These are phyloP conservation scores for Labia minor DNA, from an alignment of 2,888 invertebrate species.

Conservation along the genomic window DNA sequence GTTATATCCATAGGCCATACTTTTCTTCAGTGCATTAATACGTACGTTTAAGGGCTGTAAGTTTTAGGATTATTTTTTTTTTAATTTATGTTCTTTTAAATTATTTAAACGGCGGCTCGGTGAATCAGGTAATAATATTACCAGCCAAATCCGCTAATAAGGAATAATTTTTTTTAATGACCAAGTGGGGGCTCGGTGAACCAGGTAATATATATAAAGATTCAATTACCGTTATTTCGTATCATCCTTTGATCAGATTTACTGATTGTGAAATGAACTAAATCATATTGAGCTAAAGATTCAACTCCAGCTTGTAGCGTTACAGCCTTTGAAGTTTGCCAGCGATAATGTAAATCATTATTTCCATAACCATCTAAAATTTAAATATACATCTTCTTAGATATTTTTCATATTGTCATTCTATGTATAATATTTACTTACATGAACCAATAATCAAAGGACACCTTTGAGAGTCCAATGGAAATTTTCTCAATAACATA, in stretches of 20 bases:
- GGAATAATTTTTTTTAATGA: no score
- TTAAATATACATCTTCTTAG: neutral
- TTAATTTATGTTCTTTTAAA: no score
- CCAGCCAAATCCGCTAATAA: no score
- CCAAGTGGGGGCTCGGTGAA: no score
- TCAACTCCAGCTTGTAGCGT: conserved; percentile 43
- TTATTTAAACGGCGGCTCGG: no score
- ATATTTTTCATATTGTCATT: neutral
- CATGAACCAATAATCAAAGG: conserved; percentile 40
- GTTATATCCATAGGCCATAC: no score
- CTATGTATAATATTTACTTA: no score
- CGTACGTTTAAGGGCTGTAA: no score
- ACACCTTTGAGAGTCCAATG: conserved; percentile 41
- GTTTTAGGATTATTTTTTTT: no score
- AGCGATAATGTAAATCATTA: conserved; percentile 44
- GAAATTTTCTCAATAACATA: conserved; percentile 42
- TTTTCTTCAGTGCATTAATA: no score
- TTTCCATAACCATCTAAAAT: conserved; percentile 46
- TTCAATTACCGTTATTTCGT: neutral
- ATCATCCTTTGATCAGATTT: conserved; percentile 26
- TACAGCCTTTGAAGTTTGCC: conserved; percentile 38
- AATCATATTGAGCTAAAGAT: conserved; percentile 44
- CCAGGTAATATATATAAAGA: no score
- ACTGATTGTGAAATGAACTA: conserved; percentile 42
- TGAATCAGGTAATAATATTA: no score